Evolutionary conservation across 2,888 invertebrate species (phyloP), one percentile per base, ranked within the genome.

Genomic region (Seira musarum): DNA sequence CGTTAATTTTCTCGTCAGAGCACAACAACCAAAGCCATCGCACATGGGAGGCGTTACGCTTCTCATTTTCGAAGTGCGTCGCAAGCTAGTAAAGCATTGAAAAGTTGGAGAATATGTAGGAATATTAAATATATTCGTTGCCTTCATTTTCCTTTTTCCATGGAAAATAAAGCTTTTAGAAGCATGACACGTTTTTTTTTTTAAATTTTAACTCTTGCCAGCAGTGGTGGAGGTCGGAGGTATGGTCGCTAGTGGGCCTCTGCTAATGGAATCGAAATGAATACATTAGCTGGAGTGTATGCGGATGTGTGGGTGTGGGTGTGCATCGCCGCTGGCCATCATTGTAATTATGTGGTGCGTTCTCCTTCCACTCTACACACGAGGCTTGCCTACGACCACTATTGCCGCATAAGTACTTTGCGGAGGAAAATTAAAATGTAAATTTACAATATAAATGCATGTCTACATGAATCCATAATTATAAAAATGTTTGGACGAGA

Each of bases 201-300:
- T n/a, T n/a, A n/a, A n/a, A n/a, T n/a, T n/a, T n/a, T n/a, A n/a
- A n/a, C n/a, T n/a, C n/a, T n/a, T n/a, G n/a, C n/a, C n/a, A n/a
- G n/a, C n/a, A n/a, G n/a, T n/a, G n/a, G n/a, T n/a, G n/a, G n/a
- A n/a, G n/a, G n/a, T n/a, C n/a, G 6, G 13, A 40, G 40, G 5
- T 40, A 13, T 13, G 5, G 40, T 40, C 13, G 40, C 40, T 13
- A 57, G 10, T 57, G 10, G 57, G n/a, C n/a, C n/a, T 57, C 10
- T 17, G 5, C 17, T 57, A 57, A 57, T 57, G 57, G 57, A 57
- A 57, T 57, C 15, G 57, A 57, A 57, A 57, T 57, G 8, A 57
- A 57, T 57, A 57, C 57, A 57, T 57, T 57, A 57, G 57, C 57
- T 40, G n/a, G n/a, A n/a, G n/a, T n/a, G n/a, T n/a, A n/a, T n/a